Percentiles rank a stretch among this genome's conserved stretches.
phyloP scores from a whole-genome alignment of 2,888 invertebrate species.

The Oeneis ivallda region DNA sequence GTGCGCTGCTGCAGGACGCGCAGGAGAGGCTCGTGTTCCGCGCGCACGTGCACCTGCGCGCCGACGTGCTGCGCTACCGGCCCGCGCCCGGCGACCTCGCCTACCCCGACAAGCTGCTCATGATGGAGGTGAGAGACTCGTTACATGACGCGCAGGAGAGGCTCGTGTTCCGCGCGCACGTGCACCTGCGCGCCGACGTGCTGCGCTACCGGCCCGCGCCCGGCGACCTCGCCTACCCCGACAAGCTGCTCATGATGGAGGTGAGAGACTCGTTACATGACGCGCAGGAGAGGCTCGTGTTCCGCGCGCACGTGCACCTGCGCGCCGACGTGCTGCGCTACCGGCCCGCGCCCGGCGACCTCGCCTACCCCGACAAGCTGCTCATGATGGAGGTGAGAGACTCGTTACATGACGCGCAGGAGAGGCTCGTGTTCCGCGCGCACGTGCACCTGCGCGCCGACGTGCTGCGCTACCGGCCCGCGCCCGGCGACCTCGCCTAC shows the following conservation, averaged over 20 bases:
- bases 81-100: constrained; percentile 98
- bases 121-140: constrained; percentile 94
- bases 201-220: constrained; percentile 92
- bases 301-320: constrained; percentile 84
- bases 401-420: constrained; percentile 65
- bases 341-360: constrained; percentile 95
- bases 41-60: constrained; percentile 95
- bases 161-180: constrained; percentile 91
- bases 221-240: constrained; percentile 98
- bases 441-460: constrained; percentile 96
- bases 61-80: constrained; percentile 93
- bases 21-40: constrained; percentile 95
- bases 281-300: too few species aligned
- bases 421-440: constrained; percentile 96
- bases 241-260: constrained; percentile 99
- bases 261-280: constrained; percentile 68
- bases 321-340: constrained; percentile 94
- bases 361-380: constrained; percentile 98
- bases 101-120: constrained; percentile 97
- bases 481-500: constrained; percentile 97
- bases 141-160: not conserved
- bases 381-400: constrained; percentile 95
- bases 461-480: constrained; percentile 92
- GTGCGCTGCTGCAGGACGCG: constrained; percentile 87
- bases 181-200: constrained; percentile 96